Evolutionary conservation across 1,140 invertebrate species (phyloP).

Genomic region (Aphidius gifuensis): DNA sequence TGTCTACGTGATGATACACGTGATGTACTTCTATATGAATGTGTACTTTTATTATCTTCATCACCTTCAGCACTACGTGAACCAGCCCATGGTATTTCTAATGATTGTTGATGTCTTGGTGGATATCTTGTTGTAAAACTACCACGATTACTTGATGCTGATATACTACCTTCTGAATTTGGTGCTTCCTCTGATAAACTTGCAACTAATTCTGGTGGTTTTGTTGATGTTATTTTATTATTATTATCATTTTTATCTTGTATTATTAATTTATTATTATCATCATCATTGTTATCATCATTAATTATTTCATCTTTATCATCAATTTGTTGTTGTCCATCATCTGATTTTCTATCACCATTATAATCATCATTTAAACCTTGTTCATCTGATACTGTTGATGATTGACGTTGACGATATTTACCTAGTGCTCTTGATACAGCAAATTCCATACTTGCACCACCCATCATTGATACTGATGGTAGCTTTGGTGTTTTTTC

Average conservation of each 20-base stretch:
- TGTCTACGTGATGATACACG: slow-evolving; percentile 82
- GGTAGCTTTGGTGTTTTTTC: slow-evolving; percentile 59
- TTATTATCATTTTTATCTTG: slow-evolving; percentile 37
- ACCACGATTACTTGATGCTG: slow-evolving; percentile 59
- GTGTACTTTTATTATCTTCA: slow-evolving; percentile 80
- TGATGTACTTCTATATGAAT: slow-evolving; percentile 81
- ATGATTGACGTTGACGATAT: slow-evolving; percentile 74
- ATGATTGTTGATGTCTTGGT: slow-evolving; percentile 71
- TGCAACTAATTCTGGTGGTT: slow-evolving; percentile 48
- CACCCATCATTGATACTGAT: slow-evolving; percentile 57
- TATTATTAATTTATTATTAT: slow-evolving; percentile 41
- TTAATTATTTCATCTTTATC: slow-evolving; percentile 39
- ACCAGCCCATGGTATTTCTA: slow-evolving; percentile 70
- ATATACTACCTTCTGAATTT: slow-evolving; percentile 63
- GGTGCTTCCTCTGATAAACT: slow-evolving; percentile 52
- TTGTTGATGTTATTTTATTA: slow-evolving; percentile 43
- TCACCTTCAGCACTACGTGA: slow-evolving; percentile 66
- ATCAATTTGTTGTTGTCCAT: slow-evolving; percentile 34
- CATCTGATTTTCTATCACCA: slow-evolving; percentile 49
- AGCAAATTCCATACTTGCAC: slow-evolving; percentile 76
- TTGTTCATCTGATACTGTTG: slow-evolving; percentile 66
- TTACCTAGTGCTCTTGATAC: slow-evolving; percentile 79
- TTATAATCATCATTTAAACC: slow-evolving; percentile 53
- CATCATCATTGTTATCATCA: slow-evolving; percentile 52
- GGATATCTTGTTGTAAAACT: slow-evolving; percentile 57